Percentiles rank a stretch among this genome's conserved stretches.
These are phyloP conservation scores for Plusia festucae DNA, from an alignment of 2,888 invertebrate genomes.

Conservation along the genomic window DNA sequence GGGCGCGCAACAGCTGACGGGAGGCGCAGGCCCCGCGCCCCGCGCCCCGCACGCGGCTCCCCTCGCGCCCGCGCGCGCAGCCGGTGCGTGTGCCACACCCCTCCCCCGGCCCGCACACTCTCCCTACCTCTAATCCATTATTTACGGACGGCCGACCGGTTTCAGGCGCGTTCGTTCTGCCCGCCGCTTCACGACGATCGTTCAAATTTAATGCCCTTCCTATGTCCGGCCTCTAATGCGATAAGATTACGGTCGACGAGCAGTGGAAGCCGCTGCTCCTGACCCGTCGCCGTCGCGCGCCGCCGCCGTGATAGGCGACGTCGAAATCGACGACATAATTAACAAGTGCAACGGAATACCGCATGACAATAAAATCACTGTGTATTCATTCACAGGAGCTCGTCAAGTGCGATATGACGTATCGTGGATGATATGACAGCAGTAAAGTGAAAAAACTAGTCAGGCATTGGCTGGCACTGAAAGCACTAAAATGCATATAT, in stretches of 20 bases:
- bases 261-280: slow-evolving; percentile 58
- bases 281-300: slow-evolving; percentile 29
- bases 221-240: slow-evolving; percentile 87
- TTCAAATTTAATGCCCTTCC: slow-evolving; percentile 89
- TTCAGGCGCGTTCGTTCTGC: slow-evolving; percentile 86
- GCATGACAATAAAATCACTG: slow-evolving; percentile 33
- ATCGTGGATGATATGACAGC: slow-evolving; percentile 71
- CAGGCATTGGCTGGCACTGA: slow-evolving; percentile 73
- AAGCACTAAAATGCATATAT: slow-evolving; percentile 76
- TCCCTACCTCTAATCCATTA: slow-evolving; percentile 88
- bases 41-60: slow-evolving; percentile 56
- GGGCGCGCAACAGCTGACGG: slow-evolving; percentile 89
- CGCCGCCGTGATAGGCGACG: slow-evolving; percentile 29
- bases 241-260: slow-evolving; percentile 83
- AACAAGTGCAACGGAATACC: slow-evolving; percentile 45
- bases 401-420: slow-evolving; percentile 59
- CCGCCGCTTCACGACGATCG: slow-evolving; percentile 83
- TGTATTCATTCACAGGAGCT: slow-evolving; percentile 45
- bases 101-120: slow-evolving; percentile 74
- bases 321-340: slow-evolving; percentile 46
- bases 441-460: slow-evolving; percentile 73
- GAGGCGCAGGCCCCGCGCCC: slow-evolving; percentile 82
- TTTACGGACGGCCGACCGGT: slow-evolving; percentile 89
- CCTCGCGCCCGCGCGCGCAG: slow-evolving; percentile 80
- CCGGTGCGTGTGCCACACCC: slow-evolving; percentile 82